Evolutionary conservation across 2,113 vertebrate species (phyloP), one percentile per base, ranked within the genome.

Genomic region (Salminus brasiliensis): DNA sequence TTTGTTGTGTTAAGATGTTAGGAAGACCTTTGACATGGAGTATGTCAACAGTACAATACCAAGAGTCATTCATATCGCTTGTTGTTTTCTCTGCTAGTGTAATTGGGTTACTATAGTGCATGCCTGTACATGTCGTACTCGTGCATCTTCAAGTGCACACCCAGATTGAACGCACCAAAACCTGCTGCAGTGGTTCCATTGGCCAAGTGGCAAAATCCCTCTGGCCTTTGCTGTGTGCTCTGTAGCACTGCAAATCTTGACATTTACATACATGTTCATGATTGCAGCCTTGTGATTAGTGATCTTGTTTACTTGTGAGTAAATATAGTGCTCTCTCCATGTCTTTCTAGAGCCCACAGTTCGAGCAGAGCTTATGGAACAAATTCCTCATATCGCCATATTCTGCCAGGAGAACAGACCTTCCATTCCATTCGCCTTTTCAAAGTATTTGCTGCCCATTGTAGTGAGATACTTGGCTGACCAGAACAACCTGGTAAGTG

Each of bases 321-420:
- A n/a, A 27, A 39, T 39, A 45, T 41, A 3, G 18, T 13, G 9
- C 3, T 60, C 43, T 74, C 3, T 63, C 23, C 1, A 4, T 45
- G 47, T 79, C 4, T 68, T 65, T 78, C 43, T 88, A 96, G 95
- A 97, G 69, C 95, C 95, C 76, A 95, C 95, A 3, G 95, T 97
- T 77, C 90, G 95, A 85, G 95, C 95, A 30, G 95, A 96, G 80
- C 89, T 97, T 81, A 97, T 96, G 95, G 95, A 97, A 83, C 95
- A 97, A 86, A 93, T 97, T 79, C 95, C 95, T 84, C 95, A 96
- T 34, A 95, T 96, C 53, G 95, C 95, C 59, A 92, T 96, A 90
- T 96, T 97, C 91, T 96, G 95, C 88, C 95, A 96, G 88, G 95
- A 97, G 88, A 96, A 95, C 83, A 91, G 93, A 76, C 95, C 95